Percentiles rank a stretch among this genome's conserved stretches.
Conservation (phyloP, 2,888 invertebrate species). For the Drosophila atripex region DNA sequence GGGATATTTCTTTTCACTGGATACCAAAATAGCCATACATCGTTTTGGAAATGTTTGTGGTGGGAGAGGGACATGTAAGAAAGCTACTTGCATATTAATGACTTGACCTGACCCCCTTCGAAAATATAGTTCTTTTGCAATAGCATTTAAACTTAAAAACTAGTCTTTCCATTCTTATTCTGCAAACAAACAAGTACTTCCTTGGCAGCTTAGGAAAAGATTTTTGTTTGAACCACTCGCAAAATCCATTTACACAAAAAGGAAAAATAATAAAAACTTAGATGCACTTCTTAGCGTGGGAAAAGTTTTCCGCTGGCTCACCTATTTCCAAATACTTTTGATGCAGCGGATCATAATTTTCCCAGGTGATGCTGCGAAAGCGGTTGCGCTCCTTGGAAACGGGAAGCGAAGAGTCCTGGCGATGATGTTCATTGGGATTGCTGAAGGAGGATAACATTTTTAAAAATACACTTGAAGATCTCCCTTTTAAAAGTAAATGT, state of each 20-base stretch:
- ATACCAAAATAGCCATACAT: constrained; percentile 40
- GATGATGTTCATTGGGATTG: constrained; percentile 93
- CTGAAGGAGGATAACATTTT: constrained; percentile 83
- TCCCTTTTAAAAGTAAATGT: neutral
- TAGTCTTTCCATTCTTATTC: constrained; percentile 7
- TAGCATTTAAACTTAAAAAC: constrained; percentile 15
- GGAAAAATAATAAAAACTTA: constrained; percentile 1
- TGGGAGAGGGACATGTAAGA: constrained; percentile 8
- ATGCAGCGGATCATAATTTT: constrained; percentile 95
- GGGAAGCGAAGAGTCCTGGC: constrained; percentile 90
- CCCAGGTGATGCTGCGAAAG: constrained; percentile 94
- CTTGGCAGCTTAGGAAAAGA: constrained; percentile 18
- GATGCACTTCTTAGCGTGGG: neutral
- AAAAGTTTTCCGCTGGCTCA: constrained; percentile 84
- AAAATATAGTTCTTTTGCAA: constrained; percentile 5
- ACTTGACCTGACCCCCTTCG: constrained; percentile 4
- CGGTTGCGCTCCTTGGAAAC: constrained; percentile 93
- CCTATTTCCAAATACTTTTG: constrained; percentile 97
- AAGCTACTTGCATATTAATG: constrained; percentile 42
- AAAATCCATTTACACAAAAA: neutral
- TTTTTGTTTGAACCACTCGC: constrained; percentile 9
- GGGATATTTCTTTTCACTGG: constrained; percentile 45
- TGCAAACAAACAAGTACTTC: constrained; percentile 9
- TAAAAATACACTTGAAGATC: neutral
- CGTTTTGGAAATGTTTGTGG: constrained; percentile 10